A percentile compares a stretch with the other conserved stretches of the same genome.
These are phyloP conservation scores for Elegia similella DNA, from an alignment of 2,888 invertebrate species.

Conservation along the genomic window DNA sequence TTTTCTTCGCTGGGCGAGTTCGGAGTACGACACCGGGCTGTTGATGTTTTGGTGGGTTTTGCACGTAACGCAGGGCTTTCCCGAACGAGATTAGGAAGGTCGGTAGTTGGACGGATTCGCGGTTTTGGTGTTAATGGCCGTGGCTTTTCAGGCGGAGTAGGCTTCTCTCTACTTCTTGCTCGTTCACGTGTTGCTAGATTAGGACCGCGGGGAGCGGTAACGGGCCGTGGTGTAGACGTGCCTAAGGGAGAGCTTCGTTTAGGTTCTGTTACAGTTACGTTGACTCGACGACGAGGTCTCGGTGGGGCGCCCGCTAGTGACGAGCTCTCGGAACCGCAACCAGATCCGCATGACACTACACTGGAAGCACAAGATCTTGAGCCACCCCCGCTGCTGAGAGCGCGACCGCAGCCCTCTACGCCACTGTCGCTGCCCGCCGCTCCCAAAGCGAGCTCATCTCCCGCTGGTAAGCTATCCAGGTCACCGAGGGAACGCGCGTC, in stretches of 20 bases:
- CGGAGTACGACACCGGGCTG: slow-evolving; percentile 83
- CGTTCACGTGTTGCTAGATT: slow-evolving; percentile 80
- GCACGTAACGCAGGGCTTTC: slow-evolving; percentile 71
- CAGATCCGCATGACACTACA: slow-evolving; percentile 89
- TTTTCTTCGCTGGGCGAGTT: slow-evolving; percentile 86
- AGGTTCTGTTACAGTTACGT: slow-evolving; percentile 80
- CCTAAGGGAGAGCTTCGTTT: slow-evolving; percentile 76
- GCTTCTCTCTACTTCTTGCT: slow-evolving; percentile 83
- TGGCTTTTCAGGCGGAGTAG: slow-evolving; percentile 71
- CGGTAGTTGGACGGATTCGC: slow-evolving; percentile 71
- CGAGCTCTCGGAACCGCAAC: slow-evolving; percentile 91
- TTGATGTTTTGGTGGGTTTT: slow-evolving; percentile 78
- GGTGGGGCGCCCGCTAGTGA: slow-evolving; percentile 82
- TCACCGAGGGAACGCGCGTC: slow-evolving; percentile 70
- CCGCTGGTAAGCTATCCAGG: slow-evolving; percentile 68
- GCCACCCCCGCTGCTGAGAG: slow-evolving; percentile 85
- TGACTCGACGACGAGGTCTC: slow-evolving; percentile 79
- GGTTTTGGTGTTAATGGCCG: slow-evolving; percentile 74
- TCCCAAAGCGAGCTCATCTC: slow-evolving; percentile 63
- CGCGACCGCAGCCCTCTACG: slow-evolving; percentile 87
- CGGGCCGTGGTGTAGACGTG: slow-evolving; percentile 75
- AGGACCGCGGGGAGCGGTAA: slow-evolving; percentile 72
- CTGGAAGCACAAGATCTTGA: slow-evolving; percentile 89
- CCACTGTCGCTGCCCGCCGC: slow-evolving; percentile 91
- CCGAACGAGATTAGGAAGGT: slow-evolving; percentile 77